Conservation (phyloP, 2,113 vertebrate species). For the Nibea albiflora region DNA sequence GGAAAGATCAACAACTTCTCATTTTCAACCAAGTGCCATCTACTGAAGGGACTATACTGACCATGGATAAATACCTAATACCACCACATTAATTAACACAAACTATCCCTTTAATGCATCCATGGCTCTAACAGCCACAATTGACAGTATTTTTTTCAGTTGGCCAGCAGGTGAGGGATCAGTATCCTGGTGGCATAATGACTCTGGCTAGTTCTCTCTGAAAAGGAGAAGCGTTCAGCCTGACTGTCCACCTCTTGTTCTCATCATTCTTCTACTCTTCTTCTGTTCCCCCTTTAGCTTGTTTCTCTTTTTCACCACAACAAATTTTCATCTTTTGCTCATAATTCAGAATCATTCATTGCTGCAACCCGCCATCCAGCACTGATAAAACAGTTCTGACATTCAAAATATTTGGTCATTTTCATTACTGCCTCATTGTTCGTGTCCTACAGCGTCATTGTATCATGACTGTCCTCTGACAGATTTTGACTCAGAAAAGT, state of each 20-base stretch:
- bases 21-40: too few relatives aligned
- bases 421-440: conserved; percentile 61
- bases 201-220: neutral
- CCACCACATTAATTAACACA: too few relatives aligned
- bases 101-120: neutral
- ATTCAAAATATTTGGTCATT: conserved; percentile 40
- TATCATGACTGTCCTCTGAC: conserved; percentile 31
- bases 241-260: neutral
- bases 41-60: too few relatives aligned
- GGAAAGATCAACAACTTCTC: too few relatives aligned
- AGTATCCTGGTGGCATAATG: neutral
- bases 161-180: conserved; percentile 1
- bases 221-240: too few relatives aligned
- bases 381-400: conserved; percentile 48
- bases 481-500: conserved; percentile 46
- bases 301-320: conserved; percentile 23
- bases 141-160: neutral
- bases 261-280: neutral
- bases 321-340: conserved; percentile 3
- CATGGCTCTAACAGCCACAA: neutral
- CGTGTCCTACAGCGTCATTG: neutral
- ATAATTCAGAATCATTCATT: conserved; percentile 12
- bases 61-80: too few relatives aligned
- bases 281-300: conserved; percentile 5
- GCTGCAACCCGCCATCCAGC: conserved; percentile 35